Conservation (phyloP, 2,888 invertebrate species). For the Tholera decimalis region DNA sequence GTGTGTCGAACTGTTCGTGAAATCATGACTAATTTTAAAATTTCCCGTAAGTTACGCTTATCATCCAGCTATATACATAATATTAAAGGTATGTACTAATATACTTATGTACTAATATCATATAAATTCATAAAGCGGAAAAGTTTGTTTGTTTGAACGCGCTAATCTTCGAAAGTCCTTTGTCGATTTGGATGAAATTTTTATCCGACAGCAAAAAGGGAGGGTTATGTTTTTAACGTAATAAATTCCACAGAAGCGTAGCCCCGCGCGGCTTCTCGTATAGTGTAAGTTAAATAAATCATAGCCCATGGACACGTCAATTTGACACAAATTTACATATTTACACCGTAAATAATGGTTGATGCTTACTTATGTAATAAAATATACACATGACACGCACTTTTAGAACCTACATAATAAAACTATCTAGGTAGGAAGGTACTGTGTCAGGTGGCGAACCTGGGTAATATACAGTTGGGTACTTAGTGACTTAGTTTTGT, state of each 20-base stretch:
- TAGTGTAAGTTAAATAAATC: constrained; percentile 8
- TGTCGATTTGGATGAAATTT: no score
- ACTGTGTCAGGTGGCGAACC: not conserved
- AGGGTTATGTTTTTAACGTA: no score
- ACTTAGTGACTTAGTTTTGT: not conserved
- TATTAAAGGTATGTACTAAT: no score
- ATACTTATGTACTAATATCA: no score
- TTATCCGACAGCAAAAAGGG: no score
- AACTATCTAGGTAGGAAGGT: not conserved
- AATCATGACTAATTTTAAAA: not conserved
- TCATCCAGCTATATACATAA: not conserved
- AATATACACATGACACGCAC: not conserved
- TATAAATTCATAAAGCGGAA: no score
- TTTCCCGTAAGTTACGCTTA: constrained; percentile 5
- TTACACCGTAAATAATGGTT: constrained; percentile 5
- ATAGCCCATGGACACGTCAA: constrained; percentile 8
- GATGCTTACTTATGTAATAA: constrained; percentile 14
- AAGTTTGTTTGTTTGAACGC: no score
- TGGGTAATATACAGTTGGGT: not conserved
- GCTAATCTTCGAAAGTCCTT: no score
- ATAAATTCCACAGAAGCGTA: no score
- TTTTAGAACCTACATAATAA: not conserved
- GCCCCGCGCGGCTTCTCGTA: no score
- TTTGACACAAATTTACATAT: constrained; percentile 38
- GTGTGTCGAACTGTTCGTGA: not conserved